Base-by-base conservation (phyloP, 2,888 invertebrate species). In the Cheilosia urbana region DNA sequence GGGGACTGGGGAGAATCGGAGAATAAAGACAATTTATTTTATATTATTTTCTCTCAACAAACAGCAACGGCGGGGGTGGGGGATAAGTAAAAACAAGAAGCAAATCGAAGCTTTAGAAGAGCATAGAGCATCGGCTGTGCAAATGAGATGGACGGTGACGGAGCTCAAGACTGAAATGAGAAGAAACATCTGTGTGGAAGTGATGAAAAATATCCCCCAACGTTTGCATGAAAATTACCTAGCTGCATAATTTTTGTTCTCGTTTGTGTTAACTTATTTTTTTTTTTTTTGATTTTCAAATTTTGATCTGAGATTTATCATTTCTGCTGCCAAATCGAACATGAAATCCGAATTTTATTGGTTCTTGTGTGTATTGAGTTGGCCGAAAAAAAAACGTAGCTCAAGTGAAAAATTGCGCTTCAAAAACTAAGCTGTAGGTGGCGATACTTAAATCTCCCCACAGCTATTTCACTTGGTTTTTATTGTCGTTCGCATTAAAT, bases 21-120 rank as follows among this genome's bases (percentile, higher is more conserved):
- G 51, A 79, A 51, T 72, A 49, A 40, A 71, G 34, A 69, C 42
- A 37, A 73, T 30, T 51, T n/a, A n/a, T 60, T 49, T 60, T 27
- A 1, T 34, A 3, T 55, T 55, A 15, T 11, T 21, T 15, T 13
- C 4, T 47, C 21, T 15, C 17, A 5, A 5, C 30, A 30, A 30
- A 30, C 7, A 9, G 7, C 30, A 30, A 9, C 30, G 9, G 30
- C 27, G 27, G 30, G 55, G 30, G 55, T 21, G 63, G 42, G 19
- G 55, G n/a, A 19, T 21, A 4, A 4, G 19, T n/a, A 30, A 27
- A 42, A 51, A 17, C 15, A 24, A 37, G n/a, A 24, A 2, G 11
- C 47, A 53, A 27, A 17, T 42, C 24, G 40, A 24, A 34, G 63
- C 3, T 47, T 47, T 47, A 47, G 47, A 47, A 11, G n/a, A 34